A percentile compares a stretch with the other conserved stretches of the same genome.
Evolutionary conservation across 1,140 invertebrate genomes (phyloP).

Genomic region (Acromyrmex charruanus): DNA sequence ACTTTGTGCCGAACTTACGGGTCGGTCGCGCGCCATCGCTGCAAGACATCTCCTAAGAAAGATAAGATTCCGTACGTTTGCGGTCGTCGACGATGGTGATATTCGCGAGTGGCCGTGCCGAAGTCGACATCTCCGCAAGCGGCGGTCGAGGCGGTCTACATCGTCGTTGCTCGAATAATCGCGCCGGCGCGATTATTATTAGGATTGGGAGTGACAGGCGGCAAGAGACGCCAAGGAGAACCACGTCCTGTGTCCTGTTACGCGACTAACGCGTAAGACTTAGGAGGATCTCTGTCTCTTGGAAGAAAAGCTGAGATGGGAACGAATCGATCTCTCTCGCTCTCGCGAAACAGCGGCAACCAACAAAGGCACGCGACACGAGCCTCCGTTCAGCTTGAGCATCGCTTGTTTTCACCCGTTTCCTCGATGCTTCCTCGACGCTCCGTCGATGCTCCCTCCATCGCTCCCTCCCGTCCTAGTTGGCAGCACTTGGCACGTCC

Average conservation of each 20-base stretch:
- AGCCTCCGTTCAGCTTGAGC: conserved; percentile 52
- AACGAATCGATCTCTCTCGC: not conserved
- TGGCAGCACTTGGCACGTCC: too few species aligned
- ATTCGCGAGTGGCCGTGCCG: conserved; percentile 50
- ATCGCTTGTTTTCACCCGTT: conserved; percentile 68
- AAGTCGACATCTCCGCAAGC: conserved; percentile 73
- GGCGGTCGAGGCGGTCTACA: not conserved
- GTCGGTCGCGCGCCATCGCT: conserved; percentile 86
- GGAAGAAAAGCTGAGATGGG: not conserved
- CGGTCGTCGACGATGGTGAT: conserved; percentile 50
- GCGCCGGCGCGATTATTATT: too few species aligned
- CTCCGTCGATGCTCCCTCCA: not conserved
- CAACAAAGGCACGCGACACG: conserved; percentile 1
- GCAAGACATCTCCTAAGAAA: conserved; percentile 84
- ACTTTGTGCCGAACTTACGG: conserved; percentile 85
- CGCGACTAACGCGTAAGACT: not conserved
- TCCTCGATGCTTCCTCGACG: not conserved
- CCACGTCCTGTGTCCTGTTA: not conserved
- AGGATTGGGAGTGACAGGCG: not conserved
- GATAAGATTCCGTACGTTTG: conserved; percentile 22
- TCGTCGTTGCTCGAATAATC: too few species aligned
- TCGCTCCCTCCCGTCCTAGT: too few species aligned
- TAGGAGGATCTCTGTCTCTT: not conserved
- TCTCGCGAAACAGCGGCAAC: not conserved
- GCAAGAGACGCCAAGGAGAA: conserved; percentile 9